These are phyloP conservation scores for Myopa testacea DNA, from an alignment of 2,888 invertebrate genomes.

Conservation along the genomic window DNA sequence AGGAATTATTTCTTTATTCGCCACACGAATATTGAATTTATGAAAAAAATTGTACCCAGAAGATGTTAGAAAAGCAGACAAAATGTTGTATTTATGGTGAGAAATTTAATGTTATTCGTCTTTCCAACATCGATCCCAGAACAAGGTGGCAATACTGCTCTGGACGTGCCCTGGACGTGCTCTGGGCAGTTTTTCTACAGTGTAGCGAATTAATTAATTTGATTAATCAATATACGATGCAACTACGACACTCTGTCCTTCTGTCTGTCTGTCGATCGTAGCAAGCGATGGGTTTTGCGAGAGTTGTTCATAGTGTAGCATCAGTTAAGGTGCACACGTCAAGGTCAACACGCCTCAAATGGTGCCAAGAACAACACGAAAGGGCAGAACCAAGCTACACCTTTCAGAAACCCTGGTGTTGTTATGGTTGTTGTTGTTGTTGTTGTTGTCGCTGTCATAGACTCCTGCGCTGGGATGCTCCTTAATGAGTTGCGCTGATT, in stretches of 20 bases:
- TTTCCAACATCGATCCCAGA: not conserved
- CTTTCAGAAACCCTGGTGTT: not conserved
- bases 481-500: conserved; percentile 18
- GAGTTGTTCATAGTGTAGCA: not conserved
- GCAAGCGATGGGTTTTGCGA: not conserved
- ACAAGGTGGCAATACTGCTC: not conserved
- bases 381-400: conserved; percentile 8
- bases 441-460: not conserved
- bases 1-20: too few relatives aligned
- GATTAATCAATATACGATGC: conserved; percentile 21
- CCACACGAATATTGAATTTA: too few relatives aligned
- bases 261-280: not conserved
- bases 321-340: conserved; percentile 2
- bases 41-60: too few relatives aligned
- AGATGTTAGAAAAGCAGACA: too few relatives aligned
- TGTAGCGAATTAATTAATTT: conserved; percentile 22
- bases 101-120: too few relatives aligned
- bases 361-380: conserved; percentile 5
- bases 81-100: too few relatives aligned
- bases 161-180: too few relatives aligned
- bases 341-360: conserved; percentile 13
- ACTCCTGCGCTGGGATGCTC: not conserved
- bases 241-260: conserved; percentile 6
- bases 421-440: not conserved
- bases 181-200: too few relatives aligned